phyloP scores from a whole-genome alignment of 1,140 invertebrate genomes.

The Ladona fulva region DNA sequence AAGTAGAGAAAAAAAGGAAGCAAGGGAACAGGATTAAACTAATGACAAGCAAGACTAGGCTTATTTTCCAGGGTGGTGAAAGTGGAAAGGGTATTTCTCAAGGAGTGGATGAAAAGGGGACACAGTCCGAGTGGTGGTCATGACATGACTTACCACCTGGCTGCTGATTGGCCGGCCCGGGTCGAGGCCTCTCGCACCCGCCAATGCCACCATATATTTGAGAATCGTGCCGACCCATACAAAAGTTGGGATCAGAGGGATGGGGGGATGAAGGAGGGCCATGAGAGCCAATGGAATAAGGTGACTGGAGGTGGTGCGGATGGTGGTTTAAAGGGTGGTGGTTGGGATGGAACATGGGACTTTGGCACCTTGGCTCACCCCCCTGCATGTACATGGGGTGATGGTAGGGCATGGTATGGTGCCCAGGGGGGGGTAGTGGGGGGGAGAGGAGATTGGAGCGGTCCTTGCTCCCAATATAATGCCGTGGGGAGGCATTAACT shows the following conservation, averaged over 20 bases:
- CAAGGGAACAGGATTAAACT: background rate
- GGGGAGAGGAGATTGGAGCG: background rate
- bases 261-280: background rate
- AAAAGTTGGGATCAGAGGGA: background rate
- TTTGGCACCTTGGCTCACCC: background rate
- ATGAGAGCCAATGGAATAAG: background rate
- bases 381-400: background rate
- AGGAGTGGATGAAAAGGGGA: background rate
- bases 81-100: background rate
- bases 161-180: background rate
- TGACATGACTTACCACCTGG: conserved; percentile 3
- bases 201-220: conserved; percentile 9
- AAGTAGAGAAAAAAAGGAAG: background rate
- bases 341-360: background rate
- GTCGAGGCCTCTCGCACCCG: background rate
- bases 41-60: background rate
- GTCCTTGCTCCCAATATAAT: background rate
- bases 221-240: conserved; percentile 2
- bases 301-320: background rate
- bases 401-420: background rate
- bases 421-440: background rate
- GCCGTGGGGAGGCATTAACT: background rate
- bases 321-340: background rate
- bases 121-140: background rate
- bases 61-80: background rate